A percentile compares a stretch with the other conserved stretches of the same genome.
phyloP scores from a whole-genome alignment of 1,140 invertebrate species.

The Diabrotica undecimpunctata region DNA sequence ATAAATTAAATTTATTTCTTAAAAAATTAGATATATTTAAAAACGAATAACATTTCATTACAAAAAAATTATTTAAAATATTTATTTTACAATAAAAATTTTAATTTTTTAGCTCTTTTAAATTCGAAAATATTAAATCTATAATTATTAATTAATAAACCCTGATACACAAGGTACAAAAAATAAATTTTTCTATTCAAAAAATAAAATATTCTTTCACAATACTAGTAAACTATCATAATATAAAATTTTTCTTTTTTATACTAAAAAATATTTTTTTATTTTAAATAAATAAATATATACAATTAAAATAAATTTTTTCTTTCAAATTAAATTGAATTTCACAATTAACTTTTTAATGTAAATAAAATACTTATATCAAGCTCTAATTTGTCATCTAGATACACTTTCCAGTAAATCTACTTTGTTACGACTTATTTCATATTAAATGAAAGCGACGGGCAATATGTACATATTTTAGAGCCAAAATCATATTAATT shows the following conservation, averaged over 20 bases:
- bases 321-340: no score
- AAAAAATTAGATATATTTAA: constrained; percentile 63
- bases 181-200: constrained; percentile 53
- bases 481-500: constrained; percentile 48
- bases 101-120: constrained; percentile 52
- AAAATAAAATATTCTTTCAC: constrained; percentile 40
- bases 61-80: constrained; percentile 56
- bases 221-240: constrained; percentile 53
- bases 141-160: constrained; percentile 54
- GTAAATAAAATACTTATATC: constrained; percentile 57
- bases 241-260: constrained; percentile 48
- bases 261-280: constrained; percentile 49
- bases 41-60: constrained; percentile 60
- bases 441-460: no score
- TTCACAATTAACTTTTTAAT: no score
- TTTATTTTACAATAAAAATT: constrained; percentile 53
- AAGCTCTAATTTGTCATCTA: constrained; percentile 56
- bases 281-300: constrained; percentile 40
- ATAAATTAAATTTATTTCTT: constrained; percentile 58
- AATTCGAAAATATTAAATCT: constrained; percentile 53
- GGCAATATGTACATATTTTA: constrained; percentile 64
- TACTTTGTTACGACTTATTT: constrained; percentile 75
- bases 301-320: constrained; percentile 48
- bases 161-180: constrained; percentile 65
- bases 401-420: constrained; percentile 63